Base-by-base conservation (phyloP, 2,797 vertebrate genomes). In the Danio kyathit region DNA sequence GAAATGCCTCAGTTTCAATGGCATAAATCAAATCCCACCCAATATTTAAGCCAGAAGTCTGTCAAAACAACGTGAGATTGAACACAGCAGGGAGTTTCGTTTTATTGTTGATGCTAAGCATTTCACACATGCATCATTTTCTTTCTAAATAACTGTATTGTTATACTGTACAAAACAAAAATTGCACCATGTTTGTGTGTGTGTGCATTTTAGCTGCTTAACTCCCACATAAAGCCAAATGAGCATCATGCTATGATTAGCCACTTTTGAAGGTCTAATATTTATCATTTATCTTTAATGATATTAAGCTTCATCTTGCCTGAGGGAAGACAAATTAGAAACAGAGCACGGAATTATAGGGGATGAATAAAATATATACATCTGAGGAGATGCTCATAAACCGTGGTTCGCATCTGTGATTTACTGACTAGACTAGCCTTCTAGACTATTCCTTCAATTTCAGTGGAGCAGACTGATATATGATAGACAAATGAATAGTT, bases 301-400 rank as follows among this genome's bases (percentile, higher is more conserved):
- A 38, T 40, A 7, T 40, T 52, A 41, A 17, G 16, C 49, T 40
- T 40, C 54, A 70, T 54, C 16, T 54, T 70, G 67, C 67, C 67
- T 54, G 67, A 70, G 49, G 49, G 67, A n/a, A 54, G 49, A 54
- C 49, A 41, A 52, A 70, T 54, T 54, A 54, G 5, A 41, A 17
- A 51, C 49, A 40, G n/a, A 54, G 51, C 8, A n/a, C 29, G 46
- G 38, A 16, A 49, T 69, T 69, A n/a, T 19, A 29, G 7, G 0
- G 13, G 38, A 52, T 52, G 29, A 70, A 70, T 52, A 52, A 40
- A 52, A 54, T 11, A 70, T 40, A 6, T 51, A 17, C 40, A 17
- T 51, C 14, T 52, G 19, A n/a, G 7, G 49, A 49, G 16, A 63
- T 49, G 21, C 41, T 60, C 0, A 2, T 49, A 63, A 40, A 44